Evolutionary conservation across 2,113 vertebrate genomes (phyloP), one percentile per base, ranked within the genome.

Genomic region (Takifugu flavidus): DNA sequence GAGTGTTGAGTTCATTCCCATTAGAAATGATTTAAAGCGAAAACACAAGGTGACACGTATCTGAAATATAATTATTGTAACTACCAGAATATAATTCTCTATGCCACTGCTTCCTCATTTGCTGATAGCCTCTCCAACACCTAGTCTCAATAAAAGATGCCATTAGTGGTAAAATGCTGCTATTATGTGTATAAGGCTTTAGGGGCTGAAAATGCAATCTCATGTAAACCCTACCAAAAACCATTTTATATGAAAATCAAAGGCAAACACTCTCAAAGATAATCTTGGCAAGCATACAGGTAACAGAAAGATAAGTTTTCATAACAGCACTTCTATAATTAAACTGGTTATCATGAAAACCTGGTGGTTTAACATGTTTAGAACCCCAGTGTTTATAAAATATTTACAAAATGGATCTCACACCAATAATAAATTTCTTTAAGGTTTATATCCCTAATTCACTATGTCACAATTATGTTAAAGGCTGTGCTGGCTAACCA

Each of bases 1-100:
- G n/a, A 34, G 62, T 62, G 58, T 56, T 11, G 28, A 65, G 49
- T 63, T 51, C 39, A n/a, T 65, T 59, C 62, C 77, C 67, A 72
- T 59, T 61, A 68, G n/a, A 81, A 75, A 12, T 25, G 68, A 80
- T 64, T 67, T 51, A 45, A 61, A 67, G 31, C 27, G 4, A 58
- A 51, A 42, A 47, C 26, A 56, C 14, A 2, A 59, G 45, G 6
- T 2, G 26, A 11, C 28, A 39, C 7, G 11, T 39, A 39, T 39
- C 8, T 39, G 6, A 39, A 39, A 39, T 10, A 20, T 39, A 31
- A 31, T 31, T 31, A 39, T 39, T 39, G 7, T 11, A 39, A 39
- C 34, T 2, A 10, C 11, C 1, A 39, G 34, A 39, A 39, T 39
- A 11, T 39, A 39, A 39, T 39, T 39, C 7, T 39, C 34, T 39